phyloP scores from a whole-genome alignment of 2,113 vertebrate species.

The Tretioscincus oriximinensis region DNA sequence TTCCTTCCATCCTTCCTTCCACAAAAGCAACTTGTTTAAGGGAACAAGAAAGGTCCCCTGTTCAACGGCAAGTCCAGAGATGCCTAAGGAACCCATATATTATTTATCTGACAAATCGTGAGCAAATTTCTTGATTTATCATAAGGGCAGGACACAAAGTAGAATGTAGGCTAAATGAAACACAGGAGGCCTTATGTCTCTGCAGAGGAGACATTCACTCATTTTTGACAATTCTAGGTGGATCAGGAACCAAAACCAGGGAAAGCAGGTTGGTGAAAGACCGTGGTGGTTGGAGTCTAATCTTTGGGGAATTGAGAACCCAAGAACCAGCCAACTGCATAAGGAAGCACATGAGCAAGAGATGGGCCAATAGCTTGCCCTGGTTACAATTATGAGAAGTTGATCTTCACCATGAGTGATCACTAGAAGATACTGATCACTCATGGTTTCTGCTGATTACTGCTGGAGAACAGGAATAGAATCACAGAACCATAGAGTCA shows the following conservation, averaged over 20 bases:
- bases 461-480: too few relatives aligned
- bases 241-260: background rate
- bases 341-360: too few relatives aligned
- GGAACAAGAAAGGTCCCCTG: constrained; percentile 18
- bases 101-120: constrained; percentile 26
- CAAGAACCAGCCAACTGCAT: too few relatives aligned
- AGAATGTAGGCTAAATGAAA: constrained; percentile 19
- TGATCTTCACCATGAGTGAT: too few relatives aligned
- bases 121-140: constrained; percentile 4
- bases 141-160: constrained; percentile 13
- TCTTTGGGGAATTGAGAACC: background rate
- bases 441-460: too few relatives aligned
- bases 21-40: constrained; percentile 24
- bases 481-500: too few relatives aligned
- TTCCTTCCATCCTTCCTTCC: constrained; percentile 3
- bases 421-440: too few relatives aligned
- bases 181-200: background rate
- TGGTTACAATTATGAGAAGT: too few relatives aligned
- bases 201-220: background rate
- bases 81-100: constrained; percentile 25
- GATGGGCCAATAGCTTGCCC: too few relatives aligned
- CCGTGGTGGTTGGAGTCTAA: background rate
- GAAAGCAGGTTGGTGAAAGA: background rate
- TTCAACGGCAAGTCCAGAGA: constrained; percentile 12
- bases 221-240: background rate